Evolutionary conservation across 2,888 invertebrate genomes (phyloP), one percentile per base, ranked within the genome.

Genomic region (Eurytoma californica): DNA sequence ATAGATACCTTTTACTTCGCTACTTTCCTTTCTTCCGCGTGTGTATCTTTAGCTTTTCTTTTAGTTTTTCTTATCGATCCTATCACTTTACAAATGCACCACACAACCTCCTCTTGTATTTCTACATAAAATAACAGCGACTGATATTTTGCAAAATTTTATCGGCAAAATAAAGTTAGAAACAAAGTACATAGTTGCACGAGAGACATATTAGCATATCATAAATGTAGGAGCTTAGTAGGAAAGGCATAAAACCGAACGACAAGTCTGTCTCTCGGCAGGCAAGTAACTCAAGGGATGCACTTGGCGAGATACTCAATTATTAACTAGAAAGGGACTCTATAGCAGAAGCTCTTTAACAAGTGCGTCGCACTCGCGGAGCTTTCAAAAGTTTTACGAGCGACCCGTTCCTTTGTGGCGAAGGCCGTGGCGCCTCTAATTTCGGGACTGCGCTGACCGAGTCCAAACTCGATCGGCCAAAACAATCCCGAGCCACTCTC

Each of bases 401-500:
- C 47, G 51, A n/a, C 49, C 20, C 55, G 24, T 20, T 49, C 12
- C 49, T 53, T 55, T 67, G 53, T 68, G 66, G 67, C 66, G 47
- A 28, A 7, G 28, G 51, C 3, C n/a, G 24, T 24, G 30, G 66
- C 67, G 58, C 60, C 74, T 74, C 75, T 68, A 75, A 75, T 68
- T 75, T 68, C 58, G 51, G 16, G 12, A 14, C 67, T 53, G 55
- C 65, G 61, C 70, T 83, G 82, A 82, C 80, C 80, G 72, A 49
- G 67, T 28, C 47, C 61, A 72, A 82, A 75, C 67, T 66, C 74
- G 72, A 75, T 80, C 76, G 66, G 60, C 68, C 70, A 73, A 82
- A 80, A 75, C 75, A 77, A 80, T 82, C 82, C 66, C 57, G 70
- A 79, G 76, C 77, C 67, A 78, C 78, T 61, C 51, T 39, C 39